Base-by-base conservation (phyloP, 2,113 vertebrate genomes). In the Budorcas taxicolor region DNA sequence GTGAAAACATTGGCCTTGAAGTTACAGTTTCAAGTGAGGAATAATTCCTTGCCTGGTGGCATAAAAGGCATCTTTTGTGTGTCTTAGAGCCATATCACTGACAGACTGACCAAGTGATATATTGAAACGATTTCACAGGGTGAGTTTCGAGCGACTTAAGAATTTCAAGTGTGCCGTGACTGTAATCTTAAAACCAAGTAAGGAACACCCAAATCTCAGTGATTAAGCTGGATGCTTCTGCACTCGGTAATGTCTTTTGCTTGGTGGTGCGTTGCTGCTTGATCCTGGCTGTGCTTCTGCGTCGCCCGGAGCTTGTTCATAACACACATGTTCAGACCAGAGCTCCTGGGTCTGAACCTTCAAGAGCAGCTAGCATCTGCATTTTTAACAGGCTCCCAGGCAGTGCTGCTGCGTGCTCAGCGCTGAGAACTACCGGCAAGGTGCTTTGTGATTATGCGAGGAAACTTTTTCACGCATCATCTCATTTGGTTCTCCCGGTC, bases 1-100 rank as follows among this genome's bases (percentile, higher is more conserved):
- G 84, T 57, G 84, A 86, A 94, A 90, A 96, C 80, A 92, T 95
- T 60, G 86, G 82, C 97, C 90, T 97, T 94, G 85, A 97, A 93
- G 93, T 97, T 89, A n/a, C n/a, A 91, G 81, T 90, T 98, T 87
- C 90, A 95, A 89, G 40, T 83, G 92, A 62, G 71, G 94, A 97
- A 87, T 91, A 50, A 85, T 95, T 93, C 90, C 96, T 96, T 92
- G 36, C 90, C 84, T 80, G 7, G 33, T 86, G 85, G 64, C 60
- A 94, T 87, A 40, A 92, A 97, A 97, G 64, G 81, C 84, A 57
- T 55, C 60, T 84, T 95, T 64, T 96, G 74, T 97, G 82, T 89
- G 57, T 62, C 91, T 4, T n/a, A 52, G 55, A 94, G 82, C 91
- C 60, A 0, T 81, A 76, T 60, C 80, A 43, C 80, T 90, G 90